phyloP scores from a whole-genome alignment of 2,888 invertebrate species.

The Acrobasis repandana region DNA sequence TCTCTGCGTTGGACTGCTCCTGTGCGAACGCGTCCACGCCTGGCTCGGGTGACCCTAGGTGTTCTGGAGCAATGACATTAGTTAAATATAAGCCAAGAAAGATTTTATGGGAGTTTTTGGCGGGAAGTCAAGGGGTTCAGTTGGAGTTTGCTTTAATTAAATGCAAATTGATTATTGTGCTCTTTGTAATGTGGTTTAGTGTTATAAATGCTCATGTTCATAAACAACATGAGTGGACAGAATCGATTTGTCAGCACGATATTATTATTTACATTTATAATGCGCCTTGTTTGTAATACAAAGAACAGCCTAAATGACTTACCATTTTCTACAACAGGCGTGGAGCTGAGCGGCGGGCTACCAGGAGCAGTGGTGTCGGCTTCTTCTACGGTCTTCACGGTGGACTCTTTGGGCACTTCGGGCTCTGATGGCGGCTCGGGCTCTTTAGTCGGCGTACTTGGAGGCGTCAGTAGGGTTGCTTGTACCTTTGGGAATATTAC shows the following conservation, averaged over 20 bases:
- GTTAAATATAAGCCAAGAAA: neutral
- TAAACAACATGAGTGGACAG: no score
- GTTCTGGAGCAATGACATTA: slow-evolving; percentile 14
- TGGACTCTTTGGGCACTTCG: slow-evolving; percentile 44
- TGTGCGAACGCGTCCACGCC: slow-evolving; percentile 72
- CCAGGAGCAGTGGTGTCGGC: slow-evolving; percentile 43
- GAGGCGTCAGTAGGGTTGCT: slow-evolving; percentile 65
- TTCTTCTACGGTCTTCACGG: slow-evolving; percentile 49
- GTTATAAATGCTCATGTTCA: no score
- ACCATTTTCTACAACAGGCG: slow-evolving; percentile 51
- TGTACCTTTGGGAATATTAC: slow-evolving; percentile 47
- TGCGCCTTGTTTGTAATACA: no score
- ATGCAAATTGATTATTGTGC: no score
- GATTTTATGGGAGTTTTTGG: no score
- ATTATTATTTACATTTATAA: no score
- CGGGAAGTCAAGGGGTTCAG: no score
- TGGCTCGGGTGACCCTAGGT: slow-evolving; percentile 61
- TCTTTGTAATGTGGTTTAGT: no score
- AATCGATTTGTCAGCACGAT: no score
- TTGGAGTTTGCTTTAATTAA: no score
- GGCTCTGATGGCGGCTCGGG: slow-evolving; percentile 41
- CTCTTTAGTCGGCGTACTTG: slow-evolving; percentile 62
- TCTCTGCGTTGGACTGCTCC: slow-evolving; percentile 58
- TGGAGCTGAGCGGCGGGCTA: slow-evolving; percentile 72
- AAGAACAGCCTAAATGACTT: neutral